These are phyloP conservation scores for Caenorhabditis sulstoni DNA, from an alignment of 2,888 invertebrate species.

Conservation along the genomic window DNA sequence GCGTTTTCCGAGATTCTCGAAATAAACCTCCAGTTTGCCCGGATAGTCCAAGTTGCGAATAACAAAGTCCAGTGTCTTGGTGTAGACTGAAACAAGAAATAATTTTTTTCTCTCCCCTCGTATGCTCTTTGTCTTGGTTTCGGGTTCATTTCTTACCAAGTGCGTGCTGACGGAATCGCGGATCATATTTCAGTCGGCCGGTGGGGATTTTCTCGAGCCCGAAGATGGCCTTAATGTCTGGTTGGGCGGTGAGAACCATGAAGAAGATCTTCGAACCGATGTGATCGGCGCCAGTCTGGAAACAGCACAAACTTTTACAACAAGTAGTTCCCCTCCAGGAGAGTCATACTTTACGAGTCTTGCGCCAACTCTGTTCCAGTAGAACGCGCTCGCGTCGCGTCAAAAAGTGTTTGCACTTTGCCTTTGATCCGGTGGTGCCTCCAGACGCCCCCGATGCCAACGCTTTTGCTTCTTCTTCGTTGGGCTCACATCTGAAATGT, in stretches of 20 bases:
- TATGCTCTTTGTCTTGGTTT: no score
- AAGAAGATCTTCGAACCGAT: slow-evolving; percentile 78
- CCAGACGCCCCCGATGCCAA: slow-evolving; percentile 6
- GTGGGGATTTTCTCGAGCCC: slow-evolving; percentile 77
- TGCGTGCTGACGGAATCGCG: slow-evolving; percentile 72
- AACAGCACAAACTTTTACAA: slow-evolving; percentile 5
- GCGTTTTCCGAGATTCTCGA: slow-evolving; percentile 76
- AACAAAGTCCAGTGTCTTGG: slow-evolving; percentile 76
- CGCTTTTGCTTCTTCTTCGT: slow-evolving; percentile 45
- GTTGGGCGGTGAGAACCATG: slow-evolving; percentile 76
- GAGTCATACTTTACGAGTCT: slow-evolving; percentile 71
- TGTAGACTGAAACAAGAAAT: slow-evolving; percentile 66
- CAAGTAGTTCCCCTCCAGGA: not conserved
- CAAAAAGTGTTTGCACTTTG: slow-evolving; percentile 69
- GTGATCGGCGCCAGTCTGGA: slow-evolving; percentile 76
- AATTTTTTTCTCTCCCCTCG: not conserved
- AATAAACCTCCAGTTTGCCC: slow-evolving; percentile 76
- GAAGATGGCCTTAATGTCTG: slow-evolving; percentile 78
- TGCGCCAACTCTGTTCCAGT: slow-evolving; percentile 76
- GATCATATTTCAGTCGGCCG: slow-evolving; percentile 76
- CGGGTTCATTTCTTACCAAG: slow-evolving; percentile 44
- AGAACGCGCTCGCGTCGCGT: slow-evolving; percentile 72
- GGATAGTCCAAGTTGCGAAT: slow-evolving; percentile 76
- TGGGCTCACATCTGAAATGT: slow-evolving; percentile 50
- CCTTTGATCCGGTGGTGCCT: slow-evolving; percentile 19